Conservation (phyloP, 2,888 invertebrate species). For the Homarus gammarus region DNA sequence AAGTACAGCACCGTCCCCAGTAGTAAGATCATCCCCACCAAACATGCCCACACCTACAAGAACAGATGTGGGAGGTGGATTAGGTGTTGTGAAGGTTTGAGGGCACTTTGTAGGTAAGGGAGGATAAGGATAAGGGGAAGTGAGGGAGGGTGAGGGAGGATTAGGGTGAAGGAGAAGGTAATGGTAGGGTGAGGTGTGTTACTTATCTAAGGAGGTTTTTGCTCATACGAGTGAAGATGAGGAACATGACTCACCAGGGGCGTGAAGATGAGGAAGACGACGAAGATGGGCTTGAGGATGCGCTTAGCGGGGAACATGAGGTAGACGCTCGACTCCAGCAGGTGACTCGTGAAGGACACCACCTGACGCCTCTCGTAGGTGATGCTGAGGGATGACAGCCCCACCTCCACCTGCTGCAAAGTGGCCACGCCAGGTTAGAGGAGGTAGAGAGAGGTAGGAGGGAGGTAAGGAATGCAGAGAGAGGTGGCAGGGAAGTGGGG, state of each 20-base stretch:
- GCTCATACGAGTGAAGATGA: not conserved
- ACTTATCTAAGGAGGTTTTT: not conserved
- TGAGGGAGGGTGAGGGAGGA: too few species aligned
- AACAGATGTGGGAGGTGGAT: not conserved
- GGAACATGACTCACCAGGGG: not conserved
- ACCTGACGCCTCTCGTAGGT: slow-evolving; percentile 4
- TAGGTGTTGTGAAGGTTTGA: too few species aligned
- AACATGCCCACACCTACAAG: not conserved
- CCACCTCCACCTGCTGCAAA: slow-evolving; percentile 19
- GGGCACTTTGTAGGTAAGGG: too few species aligned
- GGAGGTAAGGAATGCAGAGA: not conserved
- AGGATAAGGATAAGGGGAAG: too few species aligned
- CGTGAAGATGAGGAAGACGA: slow-evolving; percentile 23
- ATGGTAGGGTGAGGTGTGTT: not conserved
- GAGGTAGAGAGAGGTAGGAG: too few species aligned
- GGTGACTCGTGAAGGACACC: slow-evolving; percentile 11
- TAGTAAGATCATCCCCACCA: not conserved
- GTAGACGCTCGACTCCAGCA: not conserved
- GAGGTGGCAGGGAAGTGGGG: not conserved
- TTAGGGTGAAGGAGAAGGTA: not conserved
- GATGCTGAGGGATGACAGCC: slow-evolving; percentile 11
- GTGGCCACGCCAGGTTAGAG: too few species aligned
- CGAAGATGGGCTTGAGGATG: slow-evolving; percentile 6
- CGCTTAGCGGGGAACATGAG: slow-evolving; percentile 24
- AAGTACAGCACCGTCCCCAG: not conserved